phyloP scores from a whole-genome alignment of 2,888 invertebrate genomes.

The Trachelus iudaicus region DNA sequence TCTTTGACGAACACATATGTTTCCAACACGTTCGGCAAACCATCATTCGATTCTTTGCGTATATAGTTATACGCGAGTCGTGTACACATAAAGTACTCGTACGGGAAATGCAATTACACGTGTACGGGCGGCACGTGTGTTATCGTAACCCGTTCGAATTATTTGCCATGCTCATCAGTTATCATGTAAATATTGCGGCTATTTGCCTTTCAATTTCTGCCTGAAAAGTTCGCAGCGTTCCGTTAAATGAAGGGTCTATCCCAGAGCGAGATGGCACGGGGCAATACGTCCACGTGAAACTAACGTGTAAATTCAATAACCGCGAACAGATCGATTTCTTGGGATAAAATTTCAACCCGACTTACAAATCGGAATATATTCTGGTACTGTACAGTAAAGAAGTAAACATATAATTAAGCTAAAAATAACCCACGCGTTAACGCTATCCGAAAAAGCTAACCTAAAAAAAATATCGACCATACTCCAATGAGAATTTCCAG shows the following conservation, averaged over 20 bases:
- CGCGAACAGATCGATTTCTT: background rate
- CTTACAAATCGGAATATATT: background rate
- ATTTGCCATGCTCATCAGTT: conserved; percentile 2
- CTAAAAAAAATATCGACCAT: too few species aligned
- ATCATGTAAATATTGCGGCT: conserved; percentile 10
- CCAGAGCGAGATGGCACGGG: background rate
- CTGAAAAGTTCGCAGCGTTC: background rate
- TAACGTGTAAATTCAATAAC: background rate
- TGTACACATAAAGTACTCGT: background rate
- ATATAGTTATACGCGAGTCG: background rate
- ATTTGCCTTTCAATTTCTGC: conserved; percentile 2
- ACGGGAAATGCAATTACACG: conserved; percentile 4
- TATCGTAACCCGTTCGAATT: background rate
- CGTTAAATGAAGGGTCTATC: background rate
- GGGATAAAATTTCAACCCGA: background rate
- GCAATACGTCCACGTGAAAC: background rate
- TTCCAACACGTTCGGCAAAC: background rate
- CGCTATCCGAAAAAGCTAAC: too few species aligned
- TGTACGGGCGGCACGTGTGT: background rate
- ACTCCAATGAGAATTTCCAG: background rate
- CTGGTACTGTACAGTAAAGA: background rate
- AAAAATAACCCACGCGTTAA: too few species aligned
- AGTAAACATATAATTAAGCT: background rate
- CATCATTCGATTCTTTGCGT: background rate
- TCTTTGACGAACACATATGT: background rate